Conservation (phyloP, 2,113 vertebrate genomes). For the Sciurus niger region DNA sequence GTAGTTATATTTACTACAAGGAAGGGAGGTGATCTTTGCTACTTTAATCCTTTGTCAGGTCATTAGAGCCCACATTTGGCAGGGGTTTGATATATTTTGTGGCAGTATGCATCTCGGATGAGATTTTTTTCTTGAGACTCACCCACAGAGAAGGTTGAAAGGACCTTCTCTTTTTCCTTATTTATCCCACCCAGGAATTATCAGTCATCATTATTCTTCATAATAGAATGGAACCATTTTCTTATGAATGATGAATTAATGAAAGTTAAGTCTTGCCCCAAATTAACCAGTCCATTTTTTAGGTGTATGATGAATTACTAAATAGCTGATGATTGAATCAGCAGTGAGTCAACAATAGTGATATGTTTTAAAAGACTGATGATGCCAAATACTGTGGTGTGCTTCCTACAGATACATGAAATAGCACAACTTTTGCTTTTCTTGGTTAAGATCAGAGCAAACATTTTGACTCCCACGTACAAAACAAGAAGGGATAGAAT, state of each 20-base stretch:
- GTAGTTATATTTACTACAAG: constrained; percentile 59
- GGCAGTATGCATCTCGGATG: not conserved
- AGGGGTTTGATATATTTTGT: constrained; percentile 52
- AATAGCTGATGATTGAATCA: not conserved
- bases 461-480: not conserved
- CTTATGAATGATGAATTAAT: not conserved
- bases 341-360: not conserved
- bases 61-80: constrained; percentile 53
- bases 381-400: not conserved
- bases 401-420: not conserved
- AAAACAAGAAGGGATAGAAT: not conserved
- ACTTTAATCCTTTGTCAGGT: constrained; percentile 52
- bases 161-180: not conserved
- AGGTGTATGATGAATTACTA: not conserved
- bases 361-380: not conserved
- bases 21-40: constrained; percentile 66
- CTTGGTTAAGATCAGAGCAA: not conserved
- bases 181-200: not conserved
- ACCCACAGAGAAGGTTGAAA: not conserved
- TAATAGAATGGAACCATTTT: not conserved
- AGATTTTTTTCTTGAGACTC: constrained; percentile 33
- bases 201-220: not conserved
- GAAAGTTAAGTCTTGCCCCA: not conserved
- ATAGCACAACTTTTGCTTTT: not conserved
- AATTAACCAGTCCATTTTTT: not conserved